Evolutionary conservation across 2,888 invertebrate genomes (phyloP).

Genomic region (Molanna angustata): DNA sequence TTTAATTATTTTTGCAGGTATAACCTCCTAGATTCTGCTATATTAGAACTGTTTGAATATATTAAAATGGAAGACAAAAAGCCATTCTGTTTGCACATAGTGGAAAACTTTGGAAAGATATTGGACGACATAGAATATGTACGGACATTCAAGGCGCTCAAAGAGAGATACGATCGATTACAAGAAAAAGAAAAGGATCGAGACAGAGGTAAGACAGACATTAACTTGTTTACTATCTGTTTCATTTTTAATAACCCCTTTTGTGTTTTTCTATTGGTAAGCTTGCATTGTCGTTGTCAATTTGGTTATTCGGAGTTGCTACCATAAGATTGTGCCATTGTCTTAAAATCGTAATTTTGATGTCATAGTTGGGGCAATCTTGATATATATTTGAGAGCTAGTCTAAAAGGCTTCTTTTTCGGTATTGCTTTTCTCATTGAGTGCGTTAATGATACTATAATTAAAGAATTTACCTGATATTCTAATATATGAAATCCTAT

Average conservation of each 20-base stretch:
- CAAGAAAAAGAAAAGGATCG: constrained; percentile 88
- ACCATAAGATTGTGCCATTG: too few relatives aligned
- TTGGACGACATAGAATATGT: constrained; percentile 96
- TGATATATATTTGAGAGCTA: too few relatives aligned
- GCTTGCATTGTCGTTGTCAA: too few relatives aligned
- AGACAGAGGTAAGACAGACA: constrained; percentile 68
- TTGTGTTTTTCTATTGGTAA: not conserved
- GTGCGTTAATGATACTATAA: too few relatives aligned
- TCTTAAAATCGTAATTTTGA: too few relatives aligned
- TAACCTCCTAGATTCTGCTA: constrained; percentile 97
- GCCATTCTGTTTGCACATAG: constrained; percentile 87
- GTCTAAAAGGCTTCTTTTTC: too few relatives aligned
- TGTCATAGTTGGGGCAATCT: too few relatives aligned
- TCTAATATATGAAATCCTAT: too few relatives aligned
- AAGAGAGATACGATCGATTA: constrained; percentile 86
- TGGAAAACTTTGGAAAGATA: constrained; percentile 93
- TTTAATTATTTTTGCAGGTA: constrained; percentile 64
- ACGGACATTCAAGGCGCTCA: constrained; percentile 94
- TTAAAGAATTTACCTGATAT: too few relatives aligned
- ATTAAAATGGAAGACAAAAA: constrained; percentile 93
- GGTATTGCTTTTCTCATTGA: too few relatives aligned
- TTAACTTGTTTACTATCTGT: constrained; percentile 6
- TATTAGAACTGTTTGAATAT: constrained; percentile 99
- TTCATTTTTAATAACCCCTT: not conserved
- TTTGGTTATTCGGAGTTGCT: too few relatives aligned